Conservation (phyloP, 2,888 invertebrate genomes). For the Oithona nana region DNA sequence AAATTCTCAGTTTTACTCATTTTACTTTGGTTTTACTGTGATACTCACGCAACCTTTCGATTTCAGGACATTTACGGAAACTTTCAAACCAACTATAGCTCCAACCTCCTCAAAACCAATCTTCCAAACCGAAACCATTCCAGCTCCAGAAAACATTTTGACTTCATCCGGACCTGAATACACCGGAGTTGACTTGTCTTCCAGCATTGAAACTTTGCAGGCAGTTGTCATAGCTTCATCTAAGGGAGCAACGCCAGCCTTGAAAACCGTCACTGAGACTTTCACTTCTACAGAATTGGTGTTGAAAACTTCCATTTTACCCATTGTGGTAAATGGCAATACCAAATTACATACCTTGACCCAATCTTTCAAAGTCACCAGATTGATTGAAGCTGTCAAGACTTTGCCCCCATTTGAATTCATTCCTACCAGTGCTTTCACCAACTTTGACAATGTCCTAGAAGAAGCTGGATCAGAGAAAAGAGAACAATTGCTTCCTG, state of each 20-base stretch:
- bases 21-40: too few relatives aligned
- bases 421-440: conserved; percentile 61
- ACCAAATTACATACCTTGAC: conserved; percentile 56
- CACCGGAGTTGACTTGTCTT: conserved; percentile 18
- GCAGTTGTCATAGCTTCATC: conserved; percentile 50
- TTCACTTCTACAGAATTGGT: conserved; percentile 76
- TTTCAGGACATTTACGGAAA: conserved; percentile 17
- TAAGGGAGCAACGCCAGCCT: conserved; percentile 56
- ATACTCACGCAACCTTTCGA: too few relatives aligned
- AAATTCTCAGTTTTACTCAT: too few relatives aligned
- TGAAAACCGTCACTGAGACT: conserved; percentile 72
- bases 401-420: conserved; percentile 73
- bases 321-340: conserved; percentile 50
- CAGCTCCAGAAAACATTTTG: conserved; percentile 59
- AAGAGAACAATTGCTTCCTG: conserved; percentile 35
- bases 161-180: conserved; percentile 47
- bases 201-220: conserved; percentile 52
- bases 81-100: conserved; percentile 22
- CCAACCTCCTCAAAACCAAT: conserved; percentile 3
- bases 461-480: conserved; percentile 75
- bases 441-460: conserved; percentile 60
- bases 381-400: conserved; percentile 54
- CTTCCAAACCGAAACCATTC: conserved; percentile 33
- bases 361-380: conserved; percentile 68
- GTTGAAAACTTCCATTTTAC: conserved; percentile 69